Conservation (phyloP, 2,888 invertebrate genomes). For the Sesia apiformis region DNA sequence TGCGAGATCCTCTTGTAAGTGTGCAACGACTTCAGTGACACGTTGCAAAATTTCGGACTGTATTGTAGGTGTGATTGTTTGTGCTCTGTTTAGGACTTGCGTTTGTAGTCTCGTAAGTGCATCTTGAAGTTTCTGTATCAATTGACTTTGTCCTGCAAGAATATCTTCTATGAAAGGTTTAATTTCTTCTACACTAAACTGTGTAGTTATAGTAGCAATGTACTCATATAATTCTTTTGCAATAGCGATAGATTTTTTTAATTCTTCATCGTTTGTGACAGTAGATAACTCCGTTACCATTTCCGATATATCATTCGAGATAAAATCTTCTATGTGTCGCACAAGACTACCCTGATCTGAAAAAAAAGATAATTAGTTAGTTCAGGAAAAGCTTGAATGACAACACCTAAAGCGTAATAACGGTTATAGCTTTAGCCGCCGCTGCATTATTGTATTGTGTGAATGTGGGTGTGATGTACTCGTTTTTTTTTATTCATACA, state of each 20-base stretch:
- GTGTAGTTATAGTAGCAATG: slow-evolving; percentile 7
- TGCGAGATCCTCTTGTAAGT: slow-evolving; percentile 33
- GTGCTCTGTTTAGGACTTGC: slow-evolving; percentile 21
- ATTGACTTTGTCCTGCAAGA: slow-evolving; percentile 14
- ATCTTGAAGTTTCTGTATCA: slow-evolving; percentile 16
- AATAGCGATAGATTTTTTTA: slow-evolving; percentile 17
- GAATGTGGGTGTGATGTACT: background rate
- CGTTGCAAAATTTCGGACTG: slow-evolving; percentile 19
- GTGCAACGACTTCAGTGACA: slow-evolving; percentile 25
- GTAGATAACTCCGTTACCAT: slow-evolving; percentile 16
- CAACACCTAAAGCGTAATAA: background rate
- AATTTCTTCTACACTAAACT: slow-evolving; percentile 4
- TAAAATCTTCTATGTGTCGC: slow-evolving; percentile 23
- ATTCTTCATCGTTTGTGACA: slow-evolving; percentile 14
- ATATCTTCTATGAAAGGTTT: slow-evolving; percentile 4
- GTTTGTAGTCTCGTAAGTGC: slow-evolving; percentile 22
- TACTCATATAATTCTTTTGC: slow-evolving; percentile 17
- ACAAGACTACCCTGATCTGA: background rate
- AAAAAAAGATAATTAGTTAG: background rate
- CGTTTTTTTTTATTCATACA: background rate
- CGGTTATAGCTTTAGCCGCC: background rate
- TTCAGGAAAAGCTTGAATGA: background rate
- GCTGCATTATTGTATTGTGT: background rate
- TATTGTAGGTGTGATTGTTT: slow-evolving; percentile 14
- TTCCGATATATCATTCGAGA: slow-evolving; percentile 17